Evolutionary conservation across 2,113 vertebrate genomes (phyloP).

Genomic region (Rhombomys opimus): DNA sequence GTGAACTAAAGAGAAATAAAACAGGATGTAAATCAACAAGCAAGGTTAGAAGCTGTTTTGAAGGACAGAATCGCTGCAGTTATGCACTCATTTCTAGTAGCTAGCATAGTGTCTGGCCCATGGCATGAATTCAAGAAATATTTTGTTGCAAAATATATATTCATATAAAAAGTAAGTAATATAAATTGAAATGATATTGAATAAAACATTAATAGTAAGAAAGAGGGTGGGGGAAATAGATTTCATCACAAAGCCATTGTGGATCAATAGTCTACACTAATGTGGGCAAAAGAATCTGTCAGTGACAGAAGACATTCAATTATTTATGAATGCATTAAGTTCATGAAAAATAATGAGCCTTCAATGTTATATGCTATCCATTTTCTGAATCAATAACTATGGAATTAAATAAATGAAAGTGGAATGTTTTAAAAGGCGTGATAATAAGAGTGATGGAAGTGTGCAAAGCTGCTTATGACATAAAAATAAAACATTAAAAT

Average conservation of each 20-base stretch:
- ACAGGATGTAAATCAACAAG: slow-evolving; percentile 15
- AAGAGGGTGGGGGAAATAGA: not conserved
- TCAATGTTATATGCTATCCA: slow-evolving; percentile 12
- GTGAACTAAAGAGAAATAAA: slow-evolving; percentile 14
- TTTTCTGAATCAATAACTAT: slow-evolving; percentile 63
- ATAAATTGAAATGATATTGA: slow-evolving; percentile 45
- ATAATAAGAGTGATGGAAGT: not conserved
- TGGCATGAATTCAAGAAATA: slow-evolving; percentile 5
- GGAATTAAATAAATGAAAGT: slow-evolving; percentile 64
- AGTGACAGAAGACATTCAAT: slow-evolving; percentile 53
- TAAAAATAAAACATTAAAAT: slow-evolving; percentile 38
- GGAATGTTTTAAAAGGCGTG: slow-evolving; percentile 14
- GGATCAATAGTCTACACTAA: slow-evolving; percentile 65
- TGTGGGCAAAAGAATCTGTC: slow-evolving; percentile 1
- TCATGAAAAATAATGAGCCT: slow-evolving; percentile 63
- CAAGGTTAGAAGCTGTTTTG: not conserved
- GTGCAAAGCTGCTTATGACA: not conserved
- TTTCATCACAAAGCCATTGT: slow-evolving; percentile 65
- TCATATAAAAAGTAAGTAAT: slow-evolving; percentile 18
- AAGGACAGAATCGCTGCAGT: not conserved
- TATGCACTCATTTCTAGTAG: not conserved
- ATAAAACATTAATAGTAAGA: slow-evolving; percentile 15
- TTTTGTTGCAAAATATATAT: slow-evolving; percentile 38
- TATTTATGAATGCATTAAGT: slow-evolving; percentile 67
- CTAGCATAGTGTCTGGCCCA: not conserved